These are phyloP conservation scores for Drosophila mercatorum DNA, from an alignment of 2,888 invertebrate species.

Conservation along the genomic window DNA sequence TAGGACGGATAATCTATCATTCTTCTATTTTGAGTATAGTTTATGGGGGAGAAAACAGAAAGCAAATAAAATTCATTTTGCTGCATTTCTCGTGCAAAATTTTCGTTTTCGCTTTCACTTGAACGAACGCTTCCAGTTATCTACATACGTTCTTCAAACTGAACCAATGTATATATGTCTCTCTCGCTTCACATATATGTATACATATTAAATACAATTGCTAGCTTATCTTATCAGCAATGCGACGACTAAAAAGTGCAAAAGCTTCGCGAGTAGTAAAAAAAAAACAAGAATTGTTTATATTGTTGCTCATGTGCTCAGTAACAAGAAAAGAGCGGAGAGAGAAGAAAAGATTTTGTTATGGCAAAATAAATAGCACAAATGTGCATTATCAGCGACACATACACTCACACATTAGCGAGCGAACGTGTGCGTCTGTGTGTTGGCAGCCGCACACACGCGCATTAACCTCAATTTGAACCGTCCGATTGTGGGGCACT, in stretches of 20 bases:
- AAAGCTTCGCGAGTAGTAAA: conserved; percentile 26
- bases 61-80: background rate
- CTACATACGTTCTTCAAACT: background rate
- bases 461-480: conserved; percentile 75
- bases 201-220: conserved; percentile 18
- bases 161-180: background rate
- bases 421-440: conserved; percentile 28
- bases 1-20: background rate
- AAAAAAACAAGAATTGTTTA: conserved; percentile 34
- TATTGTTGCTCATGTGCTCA: conserved; percentile 34
- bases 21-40: background rate
- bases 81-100: conserved; percentile 30
- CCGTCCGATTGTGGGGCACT: conserved; percentile 78
- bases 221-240: conserved; percentile 54
- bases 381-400: conserved; percentile 76
- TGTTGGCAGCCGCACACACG: conserved; percentile 55
- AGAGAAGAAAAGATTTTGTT: conserved; percentile 34
- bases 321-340: conserved; percentile 4
- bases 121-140: background rate
- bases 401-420: background rate
- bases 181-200: background rate
- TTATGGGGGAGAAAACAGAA: background rate
- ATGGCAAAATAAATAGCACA: conserved; percentile 76
- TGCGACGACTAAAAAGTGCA: conserved; percentile 50
- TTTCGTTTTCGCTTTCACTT: conserved; percentile 55